Evolutionary conservation across 2,113 vertebrate species (phyloP).

Genomic region (Dicentrarchus labrax): DNA sequence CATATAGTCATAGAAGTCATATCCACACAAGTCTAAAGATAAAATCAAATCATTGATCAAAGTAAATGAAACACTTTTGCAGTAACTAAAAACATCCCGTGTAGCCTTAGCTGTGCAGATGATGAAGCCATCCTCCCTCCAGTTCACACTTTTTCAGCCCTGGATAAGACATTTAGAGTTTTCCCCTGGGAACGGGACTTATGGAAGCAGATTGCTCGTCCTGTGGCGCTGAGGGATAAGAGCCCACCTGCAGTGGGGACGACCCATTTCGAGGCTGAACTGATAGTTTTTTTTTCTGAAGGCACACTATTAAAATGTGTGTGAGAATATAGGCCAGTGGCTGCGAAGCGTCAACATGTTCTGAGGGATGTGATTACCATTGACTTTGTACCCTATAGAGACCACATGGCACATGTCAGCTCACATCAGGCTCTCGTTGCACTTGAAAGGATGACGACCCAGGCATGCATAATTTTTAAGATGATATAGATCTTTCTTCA

Average conservation of each 20-base stretch:
- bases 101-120: background rate
- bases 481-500: background rate
- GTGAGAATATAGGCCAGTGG: slow-evolving; percentile 37
- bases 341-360: background rate
- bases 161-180: background rate
- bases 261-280: slow-evolving; percentile 57
- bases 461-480: background rate
- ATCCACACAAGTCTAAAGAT: background rate
- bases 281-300: background rate
- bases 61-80: background rate
- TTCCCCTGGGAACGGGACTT: background rate
- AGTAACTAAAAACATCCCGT: background rate
- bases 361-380: slow-evolving; percentile 25
- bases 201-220: slow-evolving; percentile 5
- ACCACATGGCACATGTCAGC: slow-evolving; percentile 12
- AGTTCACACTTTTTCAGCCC: background rate
- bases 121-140: background rate
- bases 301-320: background rate
- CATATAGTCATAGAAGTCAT: background rate
- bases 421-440: slow-evolving; percentile 32
- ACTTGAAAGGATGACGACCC: background rate
- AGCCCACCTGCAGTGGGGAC: slow-evolving; percentile 25
- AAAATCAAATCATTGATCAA: background rate
- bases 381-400: slow-evolving; percentile 31
- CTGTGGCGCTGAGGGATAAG: slow-evolving; percentile 3